Evolutionary conservation across 2,797 vertebrate genomes (phyloP).

Genomic region (Falco naumanni): DNA sequence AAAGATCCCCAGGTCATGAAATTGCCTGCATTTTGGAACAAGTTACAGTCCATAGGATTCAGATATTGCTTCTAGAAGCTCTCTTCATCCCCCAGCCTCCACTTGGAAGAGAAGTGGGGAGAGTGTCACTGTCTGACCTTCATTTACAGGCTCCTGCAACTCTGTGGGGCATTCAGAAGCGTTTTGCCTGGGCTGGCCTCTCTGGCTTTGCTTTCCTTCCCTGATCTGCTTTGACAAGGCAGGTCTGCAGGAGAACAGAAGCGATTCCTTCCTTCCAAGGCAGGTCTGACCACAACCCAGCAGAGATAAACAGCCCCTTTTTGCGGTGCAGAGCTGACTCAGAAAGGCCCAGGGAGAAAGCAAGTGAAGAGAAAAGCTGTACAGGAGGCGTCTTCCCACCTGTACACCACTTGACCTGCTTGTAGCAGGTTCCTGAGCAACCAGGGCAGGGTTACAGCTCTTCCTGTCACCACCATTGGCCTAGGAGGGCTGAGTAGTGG

Average conservation of each 20-base stretch:
- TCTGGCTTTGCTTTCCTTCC: neutral
- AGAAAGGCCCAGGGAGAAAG: neutral
- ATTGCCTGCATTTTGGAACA: neutral
- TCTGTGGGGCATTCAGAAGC: neutral
- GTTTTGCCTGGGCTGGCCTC: neutral
- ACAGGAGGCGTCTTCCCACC: neutral
- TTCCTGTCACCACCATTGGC: neutral
- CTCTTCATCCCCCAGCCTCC: neutral
- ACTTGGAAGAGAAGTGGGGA: neutral
- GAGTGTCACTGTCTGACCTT: neutral
- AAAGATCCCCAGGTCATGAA: neutral
- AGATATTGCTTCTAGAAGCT: neutral
- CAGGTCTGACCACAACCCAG: neutral
- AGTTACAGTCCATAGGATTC: neutral
- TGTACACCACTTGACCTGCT: neutral
- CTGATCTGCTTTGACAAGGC: neutral
- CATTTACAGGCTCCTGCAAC: neutral
- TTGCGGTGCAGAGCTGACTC: neutral
- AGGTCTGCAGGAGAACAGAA: neutral
- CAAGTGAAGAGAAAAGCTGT: neutral
- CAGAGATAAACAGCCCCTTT: neutral
- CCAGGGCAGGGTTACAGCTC: neutral
- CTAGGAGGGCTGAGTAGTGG: neutral
- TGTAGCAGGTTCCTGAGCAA: conserved; percentile 22
- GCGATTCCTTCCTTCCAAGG: neutral